phyloP scores from a whole-genome alignment of 2,888 invertebrate genomes.

The Nowickia ferox region DNA sequence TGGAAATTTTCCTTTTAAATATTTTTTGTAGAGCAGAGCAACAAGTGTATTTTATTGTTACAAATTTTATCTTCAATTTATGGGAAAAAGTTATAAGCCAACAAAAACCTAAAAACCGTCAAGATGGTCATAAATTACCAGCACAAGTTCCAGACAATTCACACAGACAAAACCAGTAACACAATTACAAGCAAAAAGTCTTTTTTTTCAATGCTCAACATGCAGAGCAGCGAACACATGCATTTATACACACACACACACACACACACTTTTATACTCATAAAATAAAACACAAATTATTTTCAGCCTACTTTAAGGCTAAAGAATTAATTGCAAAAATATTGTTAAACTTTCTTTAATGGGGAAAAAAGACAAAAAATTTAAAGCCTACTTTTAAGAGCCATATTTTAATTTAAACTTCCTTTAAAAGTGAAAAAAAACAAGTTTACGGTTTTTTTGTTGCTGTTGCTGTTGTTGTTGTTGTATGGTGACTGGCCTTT shows the following conservation, averaged over 20 bases:
- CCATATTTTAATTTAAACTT: constrained; percentile 56
- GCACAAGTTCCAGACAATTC: constrained; percentile 35
- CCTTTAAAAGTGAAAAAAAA: constrained; percentile 48
- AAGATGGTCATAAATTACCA: constrained; percentile 70
- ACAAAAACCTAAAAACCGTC: constrained; percentile 66
- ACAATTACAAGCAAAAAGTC: constrained; percentile 43
- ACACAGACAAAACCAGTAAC: constrained; percentile 42
- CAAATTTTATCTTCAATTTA: constrained; percentile 70
- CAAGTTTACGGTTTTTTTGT: not conserved
- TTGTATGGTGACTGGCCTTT: constrained; percentile 35
- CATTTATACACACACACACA: not conserved
- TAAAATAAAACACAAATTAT: constrained; percentile 13
- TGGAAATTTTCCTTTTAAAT: not conserved
- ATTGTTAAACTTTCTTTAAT: not conserved
- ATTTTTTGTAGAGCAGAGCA: constrained; percentile 35
- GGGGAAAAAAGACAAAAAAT: constrained; percentile 6
- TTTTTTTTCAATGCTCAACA: not conserved
- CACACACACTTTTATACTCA: not conserved
- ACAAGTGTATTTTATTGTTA: constrained; percentile 70
- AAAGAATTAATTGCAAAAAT: constrained; percentile 47
- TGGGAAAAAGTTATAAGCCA: constrained; percentile 68
- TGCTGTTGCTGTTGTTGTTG: constrained; percentile 11
- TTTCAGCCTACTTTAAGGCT: constrained; percentile 32
- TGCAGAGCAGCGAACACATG: not conserved
- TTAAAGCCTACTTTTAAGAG: constrained; percentile 63